Evolutionary conservation across 2,113 vertebrate species (phyloP).

Genomic region (Scomber scombrus): DNA sequence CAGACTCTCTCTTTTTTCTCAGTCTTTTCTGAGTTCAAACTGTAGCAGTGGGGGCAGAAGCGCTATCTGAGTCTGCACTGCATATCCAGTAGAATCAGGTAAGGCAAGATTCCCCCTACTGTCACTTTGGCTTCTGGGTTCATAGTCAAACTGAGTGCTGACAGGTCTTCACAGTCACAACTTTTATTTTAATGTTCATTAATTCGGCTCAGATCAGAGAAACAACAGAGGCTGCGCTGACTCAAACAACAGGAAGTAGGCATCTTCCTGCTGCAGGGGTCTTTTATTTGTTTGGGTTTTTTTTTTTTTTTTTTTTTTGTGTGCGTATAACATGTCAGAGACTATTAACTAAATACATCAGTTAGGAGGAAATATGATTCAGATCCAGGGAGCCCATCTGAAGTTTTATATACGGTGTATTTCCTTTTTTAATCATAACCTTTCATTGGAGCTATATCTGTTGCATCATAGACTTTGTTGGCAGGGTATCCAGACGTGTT

Average conservation of each 20-base stretch:
- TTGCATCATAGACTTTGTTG: conserved; percentile 73
- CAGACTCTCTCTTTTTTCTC: too few species aligned
- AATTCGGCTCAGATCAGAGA: conserved; percentile 44
- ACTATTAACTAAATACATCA: conserved; percentile 9
- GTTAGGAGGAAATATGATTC: conserved; percentile 35
- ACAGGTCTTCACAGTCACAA: conserved; percentile 40
- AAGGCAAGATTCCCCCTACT: conserved; percentile 24
- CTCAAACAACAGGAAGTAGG: conserved; percentile 18
- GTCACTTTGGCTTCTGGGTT: conserved; percentile 49
- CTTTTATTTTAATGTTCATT: conserved; percentile 51
- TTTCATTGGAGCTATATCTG: conserved; percentile 63
- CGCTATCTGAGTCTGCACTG: conserved; percentile 24
- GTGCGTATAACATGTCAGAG: conserved; percentile 8
- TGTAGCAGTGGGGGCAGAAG: conserved; percentile 28
- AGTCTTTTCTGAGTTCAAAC: conserved; percentile 25
- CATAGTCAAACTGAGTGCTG: conserved; percentile 43
- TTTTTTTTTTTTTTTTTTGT: too few species aligned
- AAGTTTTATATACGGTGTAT: conserved; percentile 3
- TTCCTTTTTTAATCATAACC: conserved; percentile 64
- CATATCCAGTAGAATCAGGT: conserved; percentile 6
- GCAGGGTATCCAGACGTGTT: conserved; percentile 66
- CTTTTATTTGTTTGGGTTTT: not conserved
- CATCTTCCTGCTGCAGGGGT: conserved; percentile 22
- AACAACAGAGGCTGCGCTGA: conserved; percentile 28
- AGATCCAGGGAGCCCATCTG: conserved; percentile 16